A percentile compares a stretch with the other conserved stretches of the same genome.
Evolutionary conservation across 2,888 invertebrate genomes (phyloP).

Genomic region (Drosophila lacicola): DNA sequence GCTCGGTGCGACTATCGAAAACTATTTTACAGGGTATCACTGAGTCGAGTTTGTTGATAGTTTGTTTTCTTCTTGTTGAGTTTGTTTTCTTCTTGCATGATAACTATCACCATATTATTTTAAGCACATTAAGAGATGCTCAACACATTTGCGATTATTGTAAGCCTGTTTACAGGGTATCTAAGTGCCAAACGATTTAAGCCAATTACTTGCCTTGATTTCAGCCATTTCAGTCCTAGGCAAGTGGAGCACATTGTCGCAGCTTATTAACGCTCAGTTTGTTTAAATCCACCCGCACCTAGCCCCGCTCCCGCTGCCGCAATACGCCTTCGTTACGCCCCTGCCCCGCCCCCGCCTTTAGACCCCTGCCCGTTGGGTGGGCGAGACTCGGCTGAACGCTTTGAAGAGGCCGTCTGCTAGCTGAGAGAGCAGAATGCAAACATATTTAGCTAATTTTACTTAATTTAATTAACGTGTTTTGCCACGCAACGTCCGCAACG

Average conservation of each 20-base stretch:
- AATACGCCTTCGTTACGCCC: not conserved
- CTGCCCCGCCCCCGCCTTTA: not conserved
- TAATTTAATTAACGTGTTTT: slow-evolving; percentile 77
- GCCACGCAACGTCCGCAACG: slow-evolving; percentile 52
- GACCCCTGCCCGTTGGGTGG: not conserved
- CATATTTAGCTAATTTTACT: slow-evolving; percentile 79
- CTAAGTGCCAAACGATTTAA: slow-evolving; percentile 1
- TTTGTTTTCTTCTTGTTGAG: too few species aligned
- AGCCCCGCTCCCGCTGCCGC: not conserved
- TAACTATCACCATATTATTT: not conserved
- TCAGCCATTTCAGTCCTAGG: not conserved
- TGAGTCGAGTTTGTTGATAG: not conserved
- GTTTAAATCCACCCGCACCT: slow-evolving; percentile 15
- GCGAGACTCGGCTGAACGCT: slow-evolving; percentile 15
- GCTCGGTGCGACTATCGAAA: not conserved
- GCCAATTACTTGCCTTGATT: slow-evolving; percentile 34
- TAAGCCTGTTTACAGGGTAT: slow-evolving; percentile 36
- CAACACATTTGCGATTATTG: not conserved
- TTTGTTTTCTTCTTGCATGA: not conserved
- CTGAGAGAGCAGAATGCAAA: slow-evolving; percentile 49
- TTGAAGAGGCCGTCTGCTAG: slow-evolving; percentile 34
- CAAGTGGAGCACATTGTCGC: slow-evolving; percentile 20
- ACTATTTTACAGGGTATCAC: not conserved
- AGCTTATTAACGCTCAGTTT: slow-evolving; percentile 50
- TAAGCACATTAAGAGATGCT: not conserved